These are phyloP conservation scores for Anguilla pacifica DNA, from an alignment of 2,797 vertebrate species.

Conservation along the genomic window DNA sequence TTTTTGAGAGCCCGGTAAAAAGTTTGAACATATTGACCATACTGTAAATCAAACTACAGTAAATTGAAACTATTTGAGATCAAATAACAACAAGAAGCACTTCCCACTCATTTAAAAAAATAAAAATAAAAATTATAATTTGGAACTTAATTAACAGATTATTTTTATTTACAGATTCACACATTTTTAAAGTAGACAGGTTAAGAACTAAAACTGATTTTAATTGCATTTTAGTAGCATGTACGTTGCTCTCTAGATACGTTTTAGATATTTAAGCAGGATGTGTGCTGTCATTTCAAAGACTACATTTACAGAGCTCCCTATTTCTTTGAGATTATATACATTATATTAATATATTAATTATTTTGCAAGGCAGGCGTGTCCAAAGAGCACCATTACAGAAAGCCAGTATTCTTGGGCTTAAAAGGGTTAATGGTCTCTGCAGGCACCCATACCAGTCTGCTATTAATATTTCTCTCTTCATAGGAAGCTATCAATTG, in stretches of 20 bases:
- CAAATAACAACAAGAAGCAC: not conserved
- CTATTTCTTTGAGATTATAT: not conserved
- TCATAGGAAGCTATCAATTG: conserved; percentile 63
- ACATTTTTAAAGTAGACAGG: too few relatives aligned
- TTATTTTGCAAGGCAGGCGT: not conserved
- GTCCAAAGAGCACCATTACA: conserved; percentile 43
- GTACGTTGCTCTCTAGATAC: too few relatives aligned
- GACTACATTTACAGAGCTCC: too few relatives aligned
- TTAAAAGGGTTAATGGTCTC: conserved; percentile 55
- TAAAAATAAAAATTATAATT: not conserved
- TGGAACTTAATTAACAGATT: not conserved
- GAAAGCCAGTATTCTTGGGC: conserved; percentile 33
- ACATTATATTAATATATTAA: not conserved
- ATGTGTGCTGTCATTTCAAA: too few relatives aligned
- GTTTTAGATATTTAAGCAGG: too few relatives aligned
- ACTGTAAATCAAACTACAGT: not conserved
- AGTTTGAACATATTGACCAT: not conserved
- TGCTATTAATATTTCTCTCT: conserved; percentile 53
- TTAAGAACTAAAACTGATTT: not conserved
- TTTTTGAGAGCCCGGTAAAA: not conserved
- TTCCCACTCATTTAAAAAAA: not conserved
- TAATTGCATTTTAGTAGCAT: not conserved
- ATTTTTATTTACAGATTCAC: not conserved
- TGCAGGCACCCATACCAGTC: conserved; percentile 40
- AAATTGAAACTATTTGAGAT: not conserved